Conservation (phyloP, 2,797 vertebrate species). For the Pseudocheirus occidentalis region DNA sequence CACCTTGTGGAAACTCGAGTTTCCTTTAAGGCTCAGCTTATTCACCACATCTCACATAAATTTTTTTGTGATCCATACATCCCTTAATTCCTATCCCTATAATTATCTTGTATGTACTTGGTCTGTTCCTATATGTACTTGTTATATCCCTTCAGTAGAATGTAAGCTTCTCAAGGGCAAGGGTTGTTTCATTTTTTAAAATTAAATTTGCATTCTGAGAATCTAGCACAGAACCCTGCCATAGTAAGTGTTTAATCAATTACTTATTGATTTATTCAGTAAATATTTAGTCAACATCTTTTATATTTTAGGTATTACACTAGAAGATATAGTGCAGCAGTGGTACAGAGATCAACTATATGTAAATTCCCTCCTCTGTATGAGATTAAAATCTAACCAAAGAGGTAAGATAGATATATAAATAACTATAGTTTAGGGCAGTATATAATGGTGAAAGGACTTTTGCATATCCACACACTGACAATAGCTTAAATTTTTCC, state of each 20-base stretch:
- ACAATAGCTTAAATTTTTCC: background rate
- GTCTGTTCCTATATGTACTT: background rate
- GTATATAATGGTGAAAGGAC: background rate
- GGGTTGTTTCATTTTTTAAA: background rate
- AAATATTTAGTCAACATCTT: background rate
- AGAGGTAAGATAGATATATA: background rate
- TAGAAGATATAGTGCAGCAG: background rate
- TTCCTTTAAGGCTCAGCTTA: background rate
- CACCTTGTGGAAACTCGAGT: background rate
- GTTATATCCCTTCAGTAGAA: background rate
- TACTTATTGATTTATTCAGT: background rate
- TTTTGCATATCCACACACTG: background rate
- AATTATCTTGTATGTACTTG: background rate
- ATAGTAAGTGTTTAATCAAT: background rate
- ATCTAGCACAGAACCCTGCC: background rate
- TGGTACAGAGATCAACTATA: background rate
- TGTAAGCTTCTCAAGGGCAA: background rate
- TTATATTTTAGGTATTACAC: background rate
- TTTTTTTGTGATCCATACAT: background rate
- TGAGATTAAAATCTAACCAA: background rate
- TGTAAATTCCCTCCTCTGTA: background rate
- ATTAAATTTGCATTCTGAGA: background rate
- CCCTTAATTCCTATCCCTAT: background rate
- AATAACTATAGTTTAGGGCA: constrained; percentile 1
- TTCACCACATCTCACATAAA: background rate